Percentiles rank a stretch among this genome's conserved stretches.
Evolutionary conservation across 2,113 vertebrate genomes (phyloP).

Genomic region (Pampusana beccarii): DNA sequence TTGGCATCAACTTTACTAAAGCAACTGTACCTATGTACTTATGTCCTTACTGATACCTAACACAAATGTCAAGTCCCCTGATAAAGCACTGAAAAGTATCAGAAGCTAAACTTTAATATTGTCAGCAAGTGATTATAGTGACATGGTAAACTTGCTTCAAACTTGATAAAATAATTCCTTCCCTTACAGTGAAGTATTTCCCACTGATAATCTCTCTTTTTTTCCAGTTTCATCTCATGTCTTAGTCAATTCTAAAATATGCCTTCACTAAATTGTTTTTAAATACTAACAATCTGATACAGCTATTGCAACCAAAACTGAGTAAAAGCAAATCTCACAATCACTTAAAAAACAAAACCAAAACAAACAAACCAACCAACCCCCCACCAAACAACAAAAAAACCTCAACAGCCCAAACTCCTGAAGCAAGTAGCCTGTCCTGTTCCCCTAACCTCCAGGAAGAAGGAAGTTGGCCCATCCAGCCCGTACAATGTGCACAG

Average conservation of each 20-base stretch:
- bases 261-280: not conserved
- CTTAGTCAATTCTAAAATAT: not conserved
- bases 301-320: not conserved
- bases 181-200: not conserved
- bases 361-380: too few species aligned
- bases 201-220: not conserved
- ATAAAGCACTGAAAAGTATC: conserved; percentile 23
- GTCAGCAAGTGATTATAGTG: conserved; percentile 42
- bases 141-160: not conserved
- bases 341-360: not conserved
- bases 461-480: not conserved
- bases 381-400: not conserved
- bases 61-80: conserved; percentile 53
- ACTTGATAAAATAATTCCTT: conserved; percentile 22
- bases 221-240: not conserved
- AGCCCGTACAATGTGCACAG: not conserved
- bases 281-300: not conserved
- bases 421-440: not conserved
- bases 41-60: conserved; percentile 61
- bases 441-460: not conserved
- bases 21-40: conserved; percentile 51
- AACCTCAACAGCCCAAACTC: not conserved
- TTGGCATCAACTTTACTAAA: conserved; percentile 60
- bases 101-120: not conserved
- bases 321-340: not conserved